Conservation (phyloP, 1,140 invertebrate genomes). For the Lepidurus arcticus region DNA sequence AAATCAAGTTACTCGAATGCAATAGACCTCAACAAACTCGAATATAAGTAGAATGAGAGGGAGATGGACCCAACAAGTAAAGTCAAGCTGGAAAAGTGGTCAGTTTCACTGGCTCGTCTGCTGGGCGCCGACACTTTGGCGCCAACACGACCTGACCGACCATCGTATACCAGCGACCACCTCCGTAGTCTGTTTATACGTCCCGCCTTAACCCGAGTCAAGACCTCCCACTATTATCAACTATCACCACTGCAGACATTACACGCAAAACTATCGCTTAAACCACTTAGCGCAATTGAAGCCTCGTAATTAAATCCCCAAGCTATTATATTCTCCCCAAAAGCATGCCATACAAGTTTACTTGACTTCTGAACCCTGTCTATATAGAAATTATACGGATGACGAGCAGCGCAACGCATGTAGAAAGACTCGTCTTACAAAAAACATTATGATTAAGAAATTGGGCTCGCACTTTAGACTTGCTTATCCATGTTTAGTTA, state of each 20-base stretch:
- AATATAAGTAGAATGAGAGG: not conserved
- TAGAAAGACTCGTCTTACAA: not conserved
- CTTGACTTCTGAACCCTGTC: not conserved
- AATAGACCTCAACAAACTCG: not conserved
- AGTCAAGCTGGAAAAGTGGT: constrained; percentile 13
- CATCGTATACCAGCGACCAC: constrained; percentile 11
- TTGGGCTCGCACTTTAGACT: constrained; percentile 5
- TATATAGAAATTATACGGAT: not conserved
- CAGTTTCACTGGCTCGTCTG: constrained; percentile 20
- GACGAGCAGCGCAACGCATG: not conserved
- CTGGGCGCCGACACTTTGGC: constrained; percentile 16
- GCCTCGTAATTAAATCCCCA: not conserved
- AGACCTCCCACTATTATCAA: constrained; percentile 10
- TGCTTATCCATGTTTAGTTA: constrained; percentile 6
- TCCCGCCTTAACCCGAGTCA: not conserved
- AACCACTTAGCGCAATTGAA: not conserved
- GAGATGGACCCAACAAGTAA: not conserved
- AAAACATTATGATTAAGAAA: not conserved
- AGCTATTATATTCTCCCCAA: not conserved
- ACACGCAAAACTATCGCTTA: not conserved
- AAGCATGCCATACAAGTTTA: not conserved
- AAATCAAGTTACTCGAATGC: not conserved
- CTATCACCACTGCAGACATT: not conserved
- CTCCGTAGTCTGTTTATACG: constrained; percentile 5
- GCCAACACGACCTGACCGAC: constrained; percentile 16